Evolutionary conservation across 2,888 invertebrate species (phyloP).

Genomic region (Asteroscopus sphinx): DNA sequence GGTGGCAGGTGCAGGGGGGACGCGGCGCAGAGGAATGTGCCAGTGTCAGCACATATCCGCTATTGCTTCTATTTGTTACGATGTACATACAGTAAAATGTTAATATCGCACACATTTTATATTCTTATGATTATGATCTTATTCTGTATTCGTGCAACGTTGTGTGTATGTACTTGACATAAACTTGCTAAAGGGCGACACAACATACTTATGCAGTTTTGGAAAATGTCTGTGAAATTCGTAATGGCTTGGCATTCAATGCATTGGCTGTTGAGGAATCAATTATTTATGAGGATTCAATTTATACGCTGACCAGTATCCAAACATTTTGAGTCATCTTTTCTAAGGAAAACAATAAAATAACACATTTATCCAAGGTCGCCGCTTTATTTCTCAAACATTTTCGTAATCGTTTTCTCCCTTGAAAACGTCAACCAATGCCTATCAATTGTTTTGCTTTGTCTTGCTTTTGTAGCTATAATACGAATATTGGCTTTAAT

Average conservation of each 20-base stretch:
- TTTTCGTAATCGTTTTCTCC: conserved; percentile 48
- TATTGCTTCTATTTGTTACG: conserved; percentile 56
- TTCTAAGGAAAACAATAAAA: conserved; percentile 39
- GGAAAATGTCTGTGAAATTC: conserved; percentile 26
- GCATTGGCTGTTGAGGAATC: conserved; percentile 27
- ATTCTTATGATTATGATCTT: conserved; percentile 24
- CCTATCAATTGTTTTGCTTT: conserved; percentile 19
- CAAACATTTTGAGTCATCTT: conserved; percentile 25
- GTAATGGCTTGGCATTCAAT: conserved; percentile 16
- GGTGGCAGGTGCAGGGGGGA: conserved; percentile 74
- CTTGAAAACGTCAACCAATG: conserved; percentile 15
- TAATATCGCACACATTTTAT: conserved; percentile 29
- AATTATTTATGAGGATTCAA: conserved; percentile 16
- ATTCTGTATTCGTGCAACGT: conserved; percentile 19
- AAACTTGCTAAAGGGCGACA: conserved; percentile 7
- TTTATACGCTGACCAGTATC: conserved; percentile 24
- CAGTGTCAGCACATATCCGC: conserved; percentile 65
- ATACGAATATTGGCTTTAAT: no score
- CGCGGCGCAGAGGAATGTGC: conserved; percentile 64
- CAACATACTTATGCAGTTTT: conserved; percentile 24
- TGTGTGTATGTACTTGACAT: conserved; percentile 2
- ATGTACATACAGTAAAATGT: conserved; percentile 38
- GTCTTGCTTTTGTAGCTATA: no score
- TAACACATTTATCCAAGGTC: conserved; percentile 30
- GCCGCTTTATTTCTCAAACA: conserved; percentile 19